These are phyloP conservation scores for Danio albolineatus DNA, from an alignment of 2,797 vertebrate species.

Conservation along the genomic window DNA sequence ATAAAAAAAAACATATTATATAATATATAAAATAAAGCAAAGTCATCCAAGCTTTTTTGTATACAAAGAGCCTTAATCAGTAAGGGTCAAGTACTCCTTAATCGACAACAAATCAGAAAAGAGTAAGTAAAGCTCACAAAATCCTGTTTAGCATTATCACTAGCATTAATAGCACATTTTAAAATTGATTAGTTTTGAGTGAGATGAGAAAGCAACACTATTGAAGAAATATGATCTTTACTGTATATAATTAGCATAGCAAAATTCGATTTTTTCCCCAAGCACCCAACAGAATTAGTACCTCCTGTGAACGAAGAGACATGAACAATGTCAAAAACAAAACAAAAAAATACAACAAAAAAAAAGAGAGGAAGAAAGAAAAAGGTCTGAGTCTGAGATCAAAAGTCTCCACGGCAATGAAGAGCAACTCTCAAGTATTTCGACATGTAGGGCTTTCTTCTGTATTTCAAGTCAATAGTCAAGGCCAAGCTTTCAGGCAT, in stretches of 20 bases:
- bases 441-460: neutral
- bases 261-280: neutral
- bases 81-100: neutral
- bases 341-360: too few relatives aligned
- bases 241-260: conserved; percentile 1
- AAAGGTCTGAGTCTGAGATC: neutral
- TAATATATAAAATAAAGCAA: too few relatives aligned
- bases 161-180: conserved; percentile 4
- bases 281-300: neutral
- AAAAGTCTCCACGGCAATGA: neutral
- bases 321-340: neutral
- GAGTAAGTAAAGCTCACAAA: neutral
- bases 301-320: neutral
- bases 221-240: neutral
- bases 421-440: neutral
- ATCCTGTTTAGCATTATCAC: neutral
- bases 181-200: neutral
- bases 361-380: too few relatives aligned
- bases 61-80: neutral
- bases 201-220: neutral
- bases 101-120: neutral
- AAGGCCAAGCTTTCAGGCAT: neutral
- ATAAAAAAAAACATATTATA: too few relatives aligned
- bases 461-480: neutral
- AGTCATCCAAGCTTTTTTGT: neutral